Conservation (phyloP, 2,888 invertebrate genomes). For the Patella pellucida region DNA sequence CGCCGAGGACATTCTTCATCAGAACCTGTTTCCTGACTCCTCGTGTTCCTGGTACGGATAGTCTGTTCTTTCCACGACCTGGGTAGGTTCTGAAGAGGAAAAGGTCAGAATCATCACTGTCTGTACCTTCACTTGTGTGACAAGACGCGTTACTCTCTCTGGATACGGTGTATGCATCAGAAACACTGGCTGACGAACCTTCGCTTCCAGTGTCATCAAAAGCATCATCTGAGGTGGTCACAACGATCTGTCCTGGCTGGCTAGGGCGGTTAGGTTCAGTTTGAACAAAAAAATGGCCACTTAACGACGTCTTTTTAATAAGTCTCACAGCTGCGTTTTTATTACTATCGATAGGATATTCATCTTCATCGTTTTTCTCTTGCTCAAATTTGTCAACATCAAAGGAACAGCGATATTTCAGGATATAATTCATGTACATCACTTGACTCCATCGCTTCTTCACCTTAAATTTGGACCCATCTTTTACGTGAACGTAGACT, state of each 20-base stretch:
- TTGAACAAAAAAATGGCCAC: not conserved
- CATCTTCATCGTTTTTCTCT: not conserved
- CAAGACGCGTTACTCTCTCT: constrained; percentile 27
- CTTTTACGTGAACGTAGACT: constrained; percentile 43
- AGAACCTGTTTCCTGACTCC: not conserved
- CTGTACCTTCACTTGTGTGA: constrained; percentile 25
- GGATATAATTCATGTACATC: constrained; percentile 49
- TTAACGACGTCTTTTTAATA: not conserved
- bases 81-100: constrained; percentile 16
- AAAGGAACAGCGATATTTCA: constrained; percentile 36
- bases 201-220: constrained; percentile 29
- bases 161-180: constrained; percentile 31
- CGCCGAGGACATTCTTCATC: constrained; percentile 17
- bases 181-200: constrained; percentile 23
- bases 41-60: not conserved
- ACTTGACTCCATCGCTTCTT: constrained; percentile 49
- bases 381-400: not conserved
- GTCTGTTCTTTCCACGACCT: not conserved
- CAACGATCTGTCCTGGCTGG: not conserved
- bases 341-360: not conserved
- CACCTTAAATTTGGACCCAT: constrained; percentile 36
- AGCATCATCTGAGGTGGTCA: constrained; percentile 14
- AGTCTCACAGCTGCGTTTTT: constrained; percentile 1
- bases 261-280: not conserved
- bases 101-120: constrained; percentile 32